These are phyloP conservation scores for Hyposmocoma kahamanoa DNA, from an alignment of 1,140 invertebrate species.

Conservation along the genomic window DNA sequence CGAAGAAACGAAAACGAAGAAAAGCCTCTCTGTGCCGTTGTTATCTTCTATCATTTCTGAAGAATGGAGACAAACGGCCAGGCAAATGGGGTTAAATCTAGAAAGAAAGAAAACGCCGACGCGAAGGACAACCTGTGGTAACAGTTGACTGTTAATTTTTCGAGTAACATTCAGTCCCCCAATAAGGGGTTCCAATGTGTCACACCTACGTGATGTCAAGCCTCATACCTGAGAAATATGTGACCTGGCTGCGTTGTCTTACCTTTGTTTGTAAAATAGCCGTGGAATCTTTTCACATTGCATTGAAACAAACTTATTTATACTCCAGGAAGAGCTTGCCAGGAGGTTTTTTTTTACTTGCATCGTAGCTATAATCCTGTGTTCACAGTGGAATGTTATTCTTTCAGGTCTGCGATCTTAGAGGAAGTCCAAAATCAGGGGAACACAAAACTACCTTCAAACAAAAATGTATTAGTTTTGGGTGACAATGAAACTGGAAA, in stretches of 20 bases:
- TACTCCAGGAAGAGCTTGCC: neutral
- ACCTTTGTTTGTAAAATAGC: slow-evolving; percentile 58
- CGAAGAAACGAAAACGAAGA: slow-evolving; percentile 70
- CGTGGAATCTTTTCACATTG: slow-evolving; percentile 27
- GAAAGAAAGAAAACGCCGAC: slow-evolving; percentile 78
- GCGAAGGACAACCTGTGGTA: slow-evolving; percentile 81
- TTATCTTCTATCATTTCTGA: slow-evolving; percentile 71
- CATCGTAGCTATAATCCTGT: neutral
- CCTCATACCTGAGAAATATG: slow-evolving; percentile 65
- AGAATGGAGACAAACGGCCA: slow-evolving; percentile 75
- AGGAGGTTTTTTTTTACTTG: neutral
- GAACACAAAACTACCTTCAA: slow-evolving; percentile 93
- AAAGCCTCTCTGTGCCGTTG: slow-evolving; percentile 73
- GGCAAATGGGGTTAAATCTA: slow-evolving; percentile 76
- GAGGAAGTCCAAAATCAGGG: slow-evolving; percentile 95
- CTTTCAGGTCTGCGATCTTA: slow-evolving; percentile 91
- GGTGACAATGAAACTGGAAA: slow-evolving; percentile 98
- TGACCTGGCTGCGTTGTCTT: slow-evolving; percentile 59
- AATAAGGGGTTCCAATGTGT: slow-evolving; percentile 71
- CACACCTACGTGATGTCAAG: slow-evolving; percentile 71
- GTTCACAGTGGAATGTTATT: slow-evolving; percentile 5
- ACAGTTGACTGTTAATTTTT: slow-evolving; percentile 60
- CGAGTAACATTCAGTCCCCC: slow-evolving; percentile 58
- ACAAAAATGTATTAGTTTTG: slow-evolving; percentile 93
- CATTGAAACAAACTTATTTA: slow-evolving; percentile 7